Evolutionary conservation across 2,888 invertebrate species (phyloP).

Genomic region (Nesidiocoris tenuis): DNA sequence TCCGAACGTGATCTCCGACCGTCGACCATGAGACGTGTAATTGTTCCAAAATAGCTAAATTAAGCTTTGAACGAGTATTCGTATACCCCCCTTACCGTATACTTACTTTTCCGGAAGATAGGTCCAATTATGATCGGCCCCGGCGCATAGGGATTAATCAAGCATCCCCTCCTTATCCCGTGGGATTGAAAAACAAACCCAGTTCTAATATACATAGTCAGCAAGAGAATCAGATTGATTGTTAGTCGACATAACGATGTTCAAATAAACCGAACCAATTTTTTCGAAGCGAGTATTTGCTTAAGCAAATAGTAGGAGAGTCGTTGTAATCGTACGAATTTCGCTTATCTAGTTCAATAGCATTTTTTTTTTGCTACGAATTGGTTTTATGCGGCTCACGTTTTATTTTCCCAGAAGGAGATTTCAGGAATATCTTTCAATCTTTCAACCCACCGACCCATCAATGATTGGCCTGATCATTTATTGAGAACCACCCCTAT

Average conservation of each 20-base stretch:
- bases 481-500: no score
- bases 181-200: neutral
- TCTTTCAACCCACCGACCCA: no score
- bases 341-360: no score
- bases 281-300: no score
- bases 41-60: constrained; percentile 40
- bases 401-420: no score
- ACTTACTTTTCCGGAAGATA: constrained; percentile 8
- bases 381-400: no score
- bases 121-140: constrained; percentile 19
- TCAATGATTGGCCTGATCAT: no score
- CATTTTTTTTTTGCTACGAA: no score
- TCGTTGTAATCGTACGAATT: no score
- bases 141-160: neutral
- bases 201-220: neutral
- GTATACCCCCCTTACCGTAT: neutral
- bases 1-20: constrained; percentile 23
- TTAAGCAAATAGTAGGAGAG: no score
- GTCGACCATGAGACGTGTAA: constrained; percentile 21
- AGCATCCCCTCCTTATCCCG: no score
- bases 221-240: neutral
- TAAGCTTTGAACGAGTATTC: neutral
- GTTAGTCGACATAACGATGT: neutral
- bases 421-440: no score
- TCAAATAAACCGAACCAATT: neutral